phyloP scores from a whole-genome alignment of 2,888 invertebrate species.

The Acanthoscelides obtectus region DNA sequence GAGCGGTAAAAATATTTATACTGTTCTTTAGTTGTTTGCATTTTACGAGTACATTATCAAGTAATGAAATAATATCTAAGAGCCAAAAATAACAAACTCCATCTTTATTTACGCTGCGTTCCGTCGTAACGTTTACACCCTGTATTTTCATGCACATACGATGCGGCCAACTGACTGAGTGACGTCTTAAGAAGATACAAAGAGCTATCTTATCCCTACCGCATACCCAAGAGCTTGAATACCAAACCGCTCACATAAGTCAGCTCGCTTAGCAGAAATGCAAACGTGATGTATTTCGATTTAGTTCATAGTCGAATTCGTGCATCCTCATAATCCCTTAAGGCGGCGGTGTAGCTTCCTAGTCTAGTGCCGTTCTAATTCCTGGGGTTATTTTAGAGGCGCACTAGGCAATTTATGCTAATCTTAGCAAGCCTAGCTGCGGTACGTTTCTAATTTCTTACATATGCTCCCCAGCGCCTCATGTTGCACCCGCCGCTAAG shows the following conservation, averaged over 20 bases:
- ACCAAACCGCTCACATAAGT: not conserved
- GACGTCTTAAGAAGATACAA: no score
- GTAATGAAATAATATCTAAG: no score
- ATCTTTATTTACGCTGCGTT: no score
- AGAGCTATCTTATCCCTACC: no score
- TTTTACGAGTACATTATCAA: no score
- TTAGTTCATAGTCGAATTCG: not conserved
- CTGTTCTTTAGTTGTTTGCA: no score
- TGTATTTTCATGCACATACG: no score
- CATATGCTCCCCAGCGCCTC: not conserved
- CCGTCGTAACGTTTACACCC: no score
- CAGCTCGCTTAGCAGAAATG: not conserved
- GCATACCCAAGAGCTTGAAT: not conserved
- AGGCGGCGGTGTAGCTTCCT: not conserved
- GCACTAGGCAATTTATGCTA: not conserved
- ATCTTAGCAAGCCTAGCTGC: not conserved
- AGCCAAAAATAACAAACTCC: no score
- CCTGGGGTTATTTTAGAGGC: not conserved
- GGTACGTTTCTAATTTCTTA: not conserved
- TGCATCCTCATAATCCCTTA: not conserved
- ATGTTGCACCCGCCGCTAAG: not conserved
- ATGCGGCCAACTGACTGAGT: no score
- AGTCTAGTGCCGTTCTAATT: not conserved
- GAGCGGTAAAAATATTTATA: no score
- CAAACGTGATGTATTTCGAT: not conserved